Evolutionary conservation across 37 sponge, comb jelly and placozoan genomes (phyloP), one percentile per base, ranked within the genome.

Genomic region (Theonella swinhoei): DNA sequence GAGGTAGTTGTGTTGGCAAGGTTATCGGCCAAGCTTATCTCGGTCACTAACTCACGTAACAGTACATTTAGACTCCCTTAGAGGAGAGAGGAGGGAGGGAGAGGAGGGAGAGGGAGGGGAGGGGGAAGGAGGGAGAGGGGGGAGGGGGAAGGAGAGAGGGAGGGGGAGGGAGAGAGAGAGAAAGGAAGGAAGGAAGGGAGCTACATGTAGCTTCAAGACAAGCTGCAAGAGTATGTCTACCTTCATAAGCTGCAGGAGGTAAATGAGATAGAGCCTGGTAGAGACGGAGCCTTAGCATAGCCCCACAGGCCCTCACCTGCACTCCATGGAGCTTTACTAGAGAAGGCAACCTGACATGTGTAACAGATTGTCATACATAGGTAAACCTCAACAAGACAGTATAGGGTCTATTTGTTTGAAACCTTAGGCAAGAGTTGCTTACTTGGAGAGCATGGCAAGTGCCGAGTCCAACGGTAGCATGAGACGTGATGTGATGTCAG

Each of bases 21-120:
- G 38, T 82, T 91, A 30, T 93, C 94, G 24, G 92, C 80, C 70
- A 96, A 87, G 0, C 93, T 92, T 61, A 99, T 84, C 80, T 96
- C 97, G 0, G 93, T 83, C 42, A 97, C 98, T 66, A 97, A 75
- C 74, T 97, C 97, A 28, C 94, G 70, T 26, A 96, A 85, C n/a
- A 96, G 81, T 30, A 84, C 38, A 66, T 81, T 85, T 24, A 96
- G 79, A 34, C 84, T 85, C 41, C 91, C 96, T 90, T 58, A 5
- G 19, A 39, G 62, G 39, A 29, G 24, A 24, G 29, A 39, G 26
- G 25, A 24, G 32, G 62, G 60, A 25, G 32, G 62, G 76, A 28
- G 17, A 37, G 74, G 74, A 39, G 74, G 42, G 42, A 71, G 40
- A 39, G 40, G 72, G 72, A 35, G 72, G 39, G 39, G 24, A 39